phyloP scores from a whole-genome alignment of 2,113 vertebrate species.

The Aix galericulata region DNA sequence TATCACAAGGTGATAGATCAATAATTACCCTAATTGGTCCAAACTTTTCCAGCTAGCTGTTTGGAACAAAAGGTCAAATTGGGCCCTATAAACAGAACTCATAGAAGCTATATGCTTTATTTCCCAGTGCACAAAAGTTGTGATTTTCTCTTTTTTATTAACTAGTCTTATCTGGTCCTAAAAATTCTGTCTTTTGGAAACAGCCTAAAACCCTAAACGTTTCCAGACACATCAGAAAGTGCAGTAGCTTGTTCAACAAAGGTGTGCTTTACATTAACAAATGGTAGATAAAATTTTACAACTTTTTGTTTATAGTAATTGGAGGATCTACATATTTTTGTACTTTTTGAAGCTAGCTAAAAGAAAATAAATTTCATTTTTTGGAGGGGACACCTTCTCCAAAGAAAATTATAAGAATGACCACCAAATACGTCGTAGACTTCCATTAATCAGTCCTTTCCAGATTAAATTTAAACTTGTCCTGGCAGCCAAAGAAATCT shows the following conservation, averaged over 20 bases:
- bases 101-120: background rate
- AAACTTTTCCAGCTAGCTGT: background rate
- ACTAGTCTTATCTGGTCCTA: background rate
- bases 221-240: background rate
- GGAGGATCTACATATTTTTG: background rate
- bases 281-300: background rate
- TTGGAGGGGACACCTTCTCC: background rate
- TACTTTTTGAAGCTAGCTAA: background rate
- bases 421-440: background rate
- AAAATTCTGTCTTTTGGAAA: background rate
- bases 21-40: background rate
- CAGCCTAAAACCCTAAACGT: background rate
- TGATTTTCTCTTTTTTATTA: background rate
- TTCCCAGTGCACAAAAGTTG: background rate
- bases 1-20: background rate
- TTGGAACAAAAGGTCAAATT: background rate
- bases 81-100: background rate
- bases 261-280: background rate
- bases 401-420: background rate
- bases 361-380: background rate
- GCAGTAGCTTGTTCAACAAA: background rate
- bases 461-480: background rate
- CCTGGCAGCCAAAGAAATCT: background rate
- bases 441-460: background rate
- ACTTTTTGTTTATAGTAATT: background rate